Conservation (phyloP, 2,797 vertebrate species). For the Sebastes miniatus region DNA sequence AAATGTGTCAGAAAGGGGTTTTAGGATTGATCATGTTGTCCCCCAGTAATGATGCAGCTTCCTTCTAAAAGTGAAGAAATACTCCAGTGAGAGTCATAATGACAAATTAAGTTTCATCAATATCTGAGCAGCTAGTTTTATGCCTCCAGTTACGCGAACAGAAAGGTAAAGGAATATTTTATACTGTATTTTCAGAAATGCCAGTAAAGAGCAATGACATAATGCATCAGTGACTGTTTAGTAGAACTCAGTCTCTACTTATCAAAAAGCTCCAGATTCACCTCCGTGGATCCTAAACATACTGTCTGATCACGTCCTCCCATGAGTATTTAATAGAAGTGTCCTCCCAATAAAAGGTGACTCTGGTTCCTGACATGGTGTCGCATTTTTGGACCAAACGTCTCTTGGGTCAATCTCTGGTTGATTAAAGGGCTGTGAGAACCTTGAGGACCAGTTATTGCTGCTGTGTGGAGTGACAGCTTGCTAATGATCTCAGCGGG, state of each 20-base stretch:
- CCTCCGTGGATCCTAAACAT: neutral
- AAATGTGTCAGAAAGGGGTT: neutral
- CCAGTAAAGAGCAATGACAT: neutral
- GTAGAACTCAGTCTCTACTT: neutral
- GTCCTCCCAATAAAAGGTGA: neutral
- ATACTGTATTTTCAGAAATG: neutral
- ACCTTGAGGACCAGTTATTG: neutral
- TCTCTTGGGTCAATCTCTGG: neutral
- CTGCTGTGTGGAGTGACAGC: slow-evolving; percentile 18
- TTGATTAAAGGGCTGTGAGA: slow-evolving; percentile 26
- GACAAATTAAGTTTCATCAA: neutral
- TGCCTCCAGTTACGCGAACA: neutral
- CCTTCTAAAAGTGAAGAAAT: neutral
- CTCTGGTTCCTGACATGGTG: neutral
- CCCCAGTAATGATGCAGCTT: neutral
- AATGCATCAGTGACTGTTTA: too few species aligned
- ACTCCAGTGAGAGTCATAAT: neutral
- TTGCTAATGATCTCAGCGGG: slow-evolving; percentile 16
- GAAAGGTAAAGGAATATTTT: neutral
- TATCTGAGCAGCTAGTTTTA: neutral
- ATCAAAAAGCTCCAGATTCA: neutral
- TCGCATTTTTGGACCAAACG: neutral
- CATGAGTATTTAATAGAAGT: neutral
- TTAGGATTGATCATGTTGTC: neutral
- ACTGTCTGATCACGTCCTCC: neutral